Evolutionary conservation across 1,140 invertebrate species (phyloP), one percentile per base, ranked within the genome.

Genomic region (Acromyrmex charruanus): DNA sequence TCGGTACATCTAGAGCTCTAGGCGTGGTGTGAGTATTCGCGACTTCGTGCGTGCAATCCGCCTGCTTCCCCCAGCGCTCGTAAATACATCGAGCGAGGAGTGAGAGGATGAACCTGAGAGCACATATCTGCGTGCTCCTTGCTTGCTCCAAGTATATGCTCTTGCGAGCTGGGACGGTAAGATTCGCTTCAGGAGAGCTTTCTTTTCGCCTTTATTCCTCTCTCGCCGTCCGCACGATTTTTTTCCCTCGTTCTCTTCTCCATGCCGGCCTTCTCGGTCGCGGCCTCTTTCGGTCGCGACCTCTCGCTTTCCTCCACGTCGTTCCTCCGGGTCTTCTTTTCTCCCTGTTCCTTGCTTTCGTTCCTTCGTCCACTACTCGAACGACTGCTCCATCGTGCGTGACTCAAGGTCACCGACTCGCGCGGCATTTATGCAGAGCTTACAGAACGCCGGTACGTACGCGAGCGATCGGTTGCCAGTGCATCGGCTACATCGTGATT

Each of bases 361-460:
- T 51, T 10, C 53, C 58, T 89, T 88, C 87, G 51, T 86, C 82
- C 58, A 31, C 58, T 75, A 80, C 77, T 89, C 86, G 53, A 86
- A 87, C 81, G 89, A 81, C 72, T 87, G 90, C 89, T 91, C 77
- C 81, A 74, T 79, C 85, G 89, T 94, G 92, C 93, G 93, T 94
- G 93, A 93, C 92, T 94, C 93, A 94, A 94, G 94, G 94, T 93
- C 93, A 93, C 89, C 91, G 91, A 92, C 88, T 93, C 89, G 89
- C 89, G 82, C 89, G 77, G 55, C 88, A 88, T 65, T 88, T 89
- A 82, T 72, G 66, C 65, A 86, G 61, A 87, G 89, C 68, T 88
- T 58, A 51, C 63, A 35, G 84, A 59, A 61, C 25, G 55, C 35
- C 39, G 35, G 39, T 49, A 74, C 63, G 44, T 12, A 21, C 25